Percentiles rank a stretch among this genome's conserved stretches.
phyloP scores from a whole-genome alignment of 1,140 invertebrate genomes.

The Philopotamus ludificatus region DNA sequence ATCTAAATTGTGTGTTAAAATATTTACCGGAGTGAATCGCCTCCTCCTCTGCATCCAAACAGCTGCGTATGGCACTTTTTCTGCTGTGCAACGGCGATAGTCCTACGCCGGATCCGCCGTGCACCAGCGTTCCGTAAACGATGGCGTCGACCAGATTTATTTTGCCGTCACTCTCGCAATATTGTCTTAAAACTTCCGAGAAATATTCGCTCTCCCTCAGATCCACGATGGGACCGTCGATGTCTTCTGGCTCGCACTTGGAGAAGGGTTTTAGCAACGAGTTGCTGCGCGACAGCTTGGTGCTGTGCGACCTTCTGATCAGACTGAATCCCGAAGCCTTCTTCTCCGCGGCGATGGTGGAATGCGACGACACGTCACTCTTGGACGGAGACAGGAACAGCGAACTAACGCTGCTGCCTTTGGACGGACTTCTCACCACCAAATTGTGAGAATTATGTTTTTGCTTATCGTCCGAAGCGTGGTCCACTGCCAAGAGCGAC shows the following conservation, averaged over 20 bases:
- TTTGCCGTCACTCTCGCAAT: slow-evolving; percentile 50
- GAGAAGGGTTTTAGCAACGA: slow-evolving; percentile 50
- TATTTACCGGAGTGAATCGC: slow-evolving; percentile 62
- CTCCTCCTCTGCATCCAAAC: slow-evolving; percentile 59
- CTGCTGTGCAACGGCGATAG: slow-evolving; percentile 49
- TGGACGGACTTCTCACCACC: slow-evolving; percentile 48
- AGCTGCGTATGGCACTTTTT: slow-evolving; percentile 55
- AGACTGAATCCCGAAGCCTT: slow-evolving; percentile 58
- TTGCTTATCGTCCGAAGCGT: slow-evolving; percentile 26
- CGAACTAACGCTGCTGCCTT: slow-evolving; percentile 50
- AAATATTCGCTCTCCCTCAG: slow-evolving; percentile 49
- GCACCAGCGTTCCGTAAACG: slow-evolving; percentile 34
- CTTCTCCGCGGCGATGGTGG: slow-evolving; percentile 51
- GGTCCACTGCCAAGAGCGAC: slow-evolving; percentile 43
- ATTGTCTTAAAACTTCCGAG: slow-evolving; percentile 44
- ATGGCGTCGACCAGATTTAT: slow-evolving; percentile 45
- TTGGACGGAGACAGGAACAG: slow-evolving; percentile 52
- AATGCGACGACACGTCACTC: slow-evolving; percentile 43
- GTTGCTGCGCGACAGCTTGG: slow-evolving; percentile 67
- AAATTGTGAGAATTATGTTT: slow-evolving; percentile 52
- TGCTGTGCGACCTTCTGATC: slow-evolving; percentile 68
- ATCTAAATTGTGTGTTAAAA: no score
- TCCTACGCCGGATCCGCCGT: slow-evolving; percentile 28
- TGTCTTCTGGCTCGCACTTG: slow-evolving; percentile 44
- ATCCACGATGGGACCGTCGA: slow-evolving; percentile 47